Evolutionary conservation across 2,113 vertebrate genomes (phyloP).

Genomic region (Candoia aspera): DNA sequence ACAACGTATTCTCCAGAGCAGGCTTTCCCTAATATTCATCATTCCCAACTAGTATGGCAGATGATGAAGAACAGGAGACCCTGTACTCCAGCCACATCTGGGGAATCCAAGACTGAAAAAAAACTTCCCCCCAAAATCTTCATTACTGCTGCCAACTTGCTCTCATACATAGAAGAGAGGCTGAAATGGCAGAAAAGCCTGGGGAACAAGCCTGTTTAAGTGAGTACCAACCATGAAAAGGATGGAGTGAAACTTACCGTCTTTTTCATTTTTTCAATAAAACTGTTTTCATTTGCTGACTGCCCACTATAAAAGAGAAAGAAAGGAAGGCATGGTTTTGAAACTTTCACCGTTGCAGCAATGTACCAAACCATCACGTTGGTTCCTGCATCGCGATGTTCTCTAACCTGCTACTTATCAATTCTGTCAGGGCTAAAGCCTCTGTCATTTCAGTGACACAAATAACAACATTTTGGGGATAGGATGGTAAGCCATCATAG

Average conservation of each 20-base stretch:
- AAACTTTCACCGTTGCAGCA: background rate
- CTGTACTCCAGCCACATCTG: background rate
- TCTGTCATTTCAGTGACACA: background rate
- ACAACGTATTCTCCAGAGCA: background rate
- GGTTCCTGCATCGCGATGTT: background rate
- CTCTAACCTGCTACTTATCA: background rate
- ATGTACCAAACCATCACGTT: background rate
- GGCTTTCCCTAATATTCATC: background rate
- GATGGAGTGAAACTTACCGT: slow-evolving; percentile 79
- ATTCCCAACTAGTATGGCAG: background rate
- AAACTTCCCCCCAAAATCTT: no score
- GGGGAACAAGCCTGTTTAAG: background rate
- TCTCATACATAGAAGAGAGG: background rate
- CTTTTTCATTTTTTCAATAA: slow-evolving; percentile 99
- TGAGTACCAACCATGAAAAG: background rate
- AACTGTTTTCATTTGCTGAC: slow-evolving; percentile 85
- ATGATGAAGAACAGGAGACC: background rate
- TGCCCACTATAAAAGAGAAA: slow-evolving; percentile 73
- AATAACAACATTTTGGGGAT: background rate
- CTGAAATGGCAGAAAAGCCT: background rate
- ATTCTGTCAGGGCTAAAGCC: background rate
- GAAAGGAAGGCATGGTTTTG: no score
- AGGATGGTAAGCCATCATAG: background rate
- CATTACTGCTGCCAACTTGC: background rate
- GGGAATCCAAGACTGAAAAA: background rate